Evolutionary conservation across 2,888 invertebrate species (phyloP).

Genomic region (Mesodorylaimus sp.): DNA sequence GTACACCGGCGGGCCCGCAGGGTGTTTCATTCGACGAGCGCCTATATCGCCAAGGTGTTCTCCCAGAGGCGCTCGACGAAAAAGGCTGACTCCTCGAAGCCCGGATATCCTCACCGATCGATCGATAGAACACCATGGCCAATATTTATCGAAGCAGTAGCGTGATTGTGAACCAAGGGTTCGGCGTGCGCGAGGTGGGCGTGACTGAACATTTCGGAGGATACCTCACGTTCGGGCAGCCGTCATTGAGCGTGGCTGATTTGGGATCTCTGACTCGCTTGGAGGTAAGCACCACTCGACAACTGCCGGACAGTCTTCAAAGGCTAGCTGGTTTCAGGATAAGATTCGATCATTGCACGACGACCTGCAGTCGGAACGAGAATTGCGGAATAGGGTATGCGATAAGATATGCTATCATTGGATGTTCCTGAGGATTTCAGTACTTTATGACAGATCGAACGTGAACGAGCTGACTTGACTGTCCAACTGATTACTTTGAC

Average conservation of each 20-base stretch:
- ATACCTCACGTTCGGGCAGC: background rate
- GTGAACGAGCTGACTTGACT: conserved; percentile 88
- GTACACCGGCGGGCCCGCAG: too few species aligned
- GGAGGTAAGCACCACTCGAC: conserved; percentile 22
- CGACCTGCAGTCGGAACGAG: conserved; percentile 97
- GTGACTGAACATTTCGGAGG: too few species aligned
- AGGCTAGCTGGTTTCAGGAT: conserved; percentile 52
- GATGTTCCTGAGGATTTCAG: conserved; percentile 3
- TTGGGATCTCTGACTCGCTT: conserved; percentile 27
- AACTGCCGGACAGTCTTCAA: too few species aligned
- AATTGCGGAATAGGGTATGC: conserved; percentile 95
- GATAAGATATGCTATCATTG: background rate
- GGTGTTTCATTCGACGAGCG: too few species aligned
- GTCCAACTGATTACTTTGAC: conserved; percentile 88
- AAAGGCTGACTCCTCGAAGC: too few species aligned
- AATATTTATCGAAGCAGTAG: background rate
- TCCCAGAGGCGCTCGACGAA: too few species aligned
- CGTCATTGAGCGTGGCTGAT: conserved; percentile 24
- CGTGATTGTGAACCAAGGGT: background rate
- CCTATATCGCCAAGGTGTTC: too few species aligned
- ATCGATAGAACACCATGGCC: too few species aligned
- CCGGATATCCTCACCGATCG: too few species aligned
- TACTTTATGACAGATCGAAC: conserved; percentile 59
- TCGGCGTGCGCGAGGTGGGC: background rate
- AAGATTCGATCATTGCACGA: conserved; percentile 98